Evolutionary conservation across 2,797 vertebrate genomes (phyloP).

Genomic region (Chiloscyllium punctatum): DNA sequence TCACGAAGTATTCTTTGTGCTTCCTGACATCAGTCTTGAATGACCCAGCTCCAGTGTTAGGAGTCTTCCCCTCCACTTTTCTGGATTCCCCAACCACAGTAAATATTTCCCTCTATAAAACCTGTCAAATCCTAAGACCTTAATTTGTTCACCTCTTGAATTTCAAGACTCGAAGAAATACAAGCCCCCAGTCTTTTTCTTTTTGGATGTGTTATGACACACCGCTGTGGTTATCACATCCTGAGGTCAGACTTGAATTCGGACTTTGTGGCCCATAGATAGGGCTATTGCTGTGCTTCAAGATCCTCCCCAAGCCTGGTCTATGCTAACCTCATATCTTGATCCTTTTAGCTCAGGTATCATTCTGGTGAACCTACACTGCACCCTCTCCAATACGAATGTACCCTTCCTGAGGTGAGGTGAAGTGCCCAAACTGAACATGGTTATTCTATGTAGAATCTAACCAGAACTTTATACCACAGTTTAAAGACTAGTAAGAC

Average conservation of each 20-base stretch:
- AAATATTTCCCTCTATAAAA: background rate
- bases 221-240: too few species aligned
- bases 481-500: background rate
- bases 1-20: background rate
- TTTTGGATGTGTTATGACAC: too few species aligned
- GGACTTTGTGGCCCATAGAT: too few species aligned
- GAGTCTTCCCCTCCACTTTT: background rate
- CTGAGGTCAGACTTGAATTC: too few species aligned
- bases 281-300: too few species aligned
- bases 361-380: background rate
- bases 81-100: background rate
- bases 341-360: background rate
- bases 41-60: background rate
- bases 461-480: background rate
- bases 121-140: background rate
- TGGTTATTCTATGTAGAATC: background rate
- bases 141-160: background rate
- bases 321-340: background rate
- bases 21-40: background rate
- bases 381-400: background rate
- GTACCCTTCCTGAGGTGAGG: background rate
- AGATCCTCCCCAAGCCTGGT: too few species aligned
- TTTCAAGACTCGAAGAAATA: background rate
- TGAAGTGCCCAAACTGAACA: background rate
- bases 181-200: too few species aligned